phyloP scores from a whole-genome alignment of 2,113 vertebrate genomes.

The Trochalopteron elliotii region DNA sequence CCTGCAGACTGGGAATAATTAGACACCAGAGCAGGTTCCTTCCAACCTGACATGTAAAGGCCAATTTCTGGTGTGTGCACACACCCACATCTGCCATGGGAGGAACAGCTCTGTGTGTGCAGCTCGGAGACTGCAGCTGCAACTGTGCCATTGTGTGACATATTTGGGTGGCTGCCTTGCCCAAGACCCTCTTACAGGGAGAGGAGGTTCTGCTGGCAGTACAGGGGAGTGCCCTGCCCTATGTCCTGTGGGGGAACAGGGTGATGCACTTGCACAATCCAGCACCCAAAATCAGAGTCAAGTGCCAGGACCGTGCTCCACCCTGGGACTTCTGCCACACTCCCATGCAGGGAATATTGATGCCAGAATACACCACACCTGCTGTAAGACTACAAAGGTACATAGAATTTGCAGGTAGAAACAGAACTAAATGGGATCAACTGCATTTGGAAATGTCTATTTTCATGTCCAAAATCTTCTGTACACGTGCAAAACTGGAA shows the following conservation, averaged over 20 bases:
- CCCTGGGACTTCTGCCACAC: not conserved
- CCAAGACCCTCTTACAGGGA: not conserved
- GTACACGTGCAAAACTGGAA: not conserved
- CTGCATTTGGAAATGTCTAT: not conserved
- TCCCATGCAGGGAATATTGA: not conserved
- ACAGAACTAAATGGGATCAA: not conserved
- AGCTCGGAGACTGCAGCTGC: not conserved
- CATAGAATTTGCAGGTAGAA: not conserved
- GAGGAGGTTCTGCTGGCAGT: not conserved
- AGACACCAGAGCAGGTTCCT: not conserved
- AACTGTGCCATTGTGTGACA: not conserved
- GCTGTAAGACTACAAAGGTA: not conserved
- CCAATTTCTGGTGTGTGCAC: not conserved
- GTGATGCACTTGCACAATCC: not conserved
- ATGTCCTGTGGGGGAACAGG: not conserved
- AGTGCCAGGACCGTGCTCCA: not conserved
- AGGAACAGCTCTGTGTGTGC: rapidly evolving
- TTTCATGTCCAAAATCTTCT: not conserved
- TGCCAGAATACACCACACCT: not conserved
- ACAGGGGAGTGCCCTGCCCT: not conserved
- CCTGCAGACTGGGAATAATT: not conserved
- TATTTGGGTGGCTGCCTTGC: too few relatives aligned
- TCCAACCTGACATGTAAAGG: not conserved
- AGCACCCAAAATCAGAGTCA: not conserved
- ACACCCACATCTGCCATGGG: rapidly evolving